Evolutionary conservation across 2,113 vertebrate genomes (phyloP).

Genomic region (Phyllostomus hastatus): DNA sequence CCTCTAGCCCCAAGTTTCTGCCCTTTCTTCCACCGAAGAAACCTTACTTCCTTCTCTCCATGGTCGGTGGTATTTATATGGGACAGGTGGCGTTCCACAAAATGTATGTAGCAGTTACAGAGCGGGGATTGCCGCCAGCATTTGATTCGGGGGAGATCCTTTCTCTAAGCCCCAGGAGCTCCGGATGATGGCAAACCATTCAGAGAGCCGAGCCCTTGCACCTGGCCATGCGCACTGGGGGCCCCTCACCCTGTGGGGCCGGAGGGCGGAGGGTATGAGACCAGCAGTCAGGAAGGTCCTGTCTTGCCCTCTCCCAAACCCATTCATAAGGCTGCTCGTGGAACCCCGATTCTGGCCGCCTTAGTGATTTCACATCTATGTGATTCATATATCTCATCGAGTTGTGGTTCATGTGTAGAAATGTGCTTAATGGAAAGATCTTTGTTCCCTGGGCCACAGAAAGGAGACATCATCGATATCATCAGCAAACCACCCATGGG

Average conservation of each 20-base stretch:
- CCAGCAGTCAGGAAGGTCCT: fast-evolving
- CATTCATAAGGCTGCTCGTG: neutral
- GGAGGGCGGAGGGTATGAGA: neutral
- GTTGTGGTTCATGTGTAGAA: neutral
- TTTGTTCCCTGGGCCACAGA: constrained; percentile 80
- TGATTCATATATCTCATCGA: neutral
- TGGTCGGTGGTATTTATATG: neutral
- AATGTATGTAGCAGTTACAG: fast-evolving
- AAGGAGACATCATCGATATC: constrained; percentile 98
- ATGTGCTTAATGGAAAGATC: neutral
- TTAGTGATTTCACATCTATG: fast-evolving
- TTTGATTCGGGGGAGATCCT: neutral
- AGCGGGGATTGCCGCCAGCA: neutral
- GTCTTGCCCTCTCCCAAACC: neutral
- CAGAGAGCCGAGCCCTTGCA: neutral
- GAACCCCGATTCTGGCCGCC: neutral
- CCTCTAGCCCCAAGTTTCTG: neutral
- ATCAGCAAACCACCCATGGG: constrained; percentile 99
- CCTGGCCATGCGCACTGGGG: neutral
- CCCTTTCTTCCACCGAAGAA: neutral
- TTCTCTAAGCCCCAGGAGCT: neutral
- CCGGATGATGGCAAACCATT: neutral
- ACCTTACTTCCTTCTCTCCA: neutral
- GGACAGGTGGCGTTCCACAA: neutral
- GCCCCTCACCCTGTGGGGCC: neutral